Base-by-base conservation (phyloP, 2,113 vertebrate genomes). In the Hippocampus mohnikei region DNA sequence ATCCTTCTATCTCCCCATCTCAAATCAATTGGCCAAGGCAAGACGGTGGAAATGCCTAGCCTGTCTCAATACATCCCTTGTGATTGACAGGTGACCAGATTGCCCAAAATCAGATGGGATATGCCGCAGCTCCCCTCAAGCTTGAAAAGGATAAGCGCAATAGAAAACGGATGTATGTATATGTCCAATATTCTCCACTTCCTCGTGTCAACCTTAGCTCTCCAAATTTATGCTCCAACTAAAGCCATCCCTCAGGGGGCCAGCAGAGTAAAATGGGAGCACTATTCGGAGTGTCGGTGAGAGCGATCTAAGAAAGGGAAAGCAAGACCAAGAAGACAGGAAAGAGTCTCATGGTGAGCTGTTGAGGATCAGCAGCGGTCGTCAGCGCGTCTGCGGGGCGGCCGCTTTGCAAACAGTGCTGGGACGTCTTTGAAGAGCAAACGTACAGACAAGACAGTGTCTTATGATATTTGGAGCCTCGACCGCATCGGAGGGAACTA, bases 341-440 rank as follows among this genome's bases (percentile, higher is more conserved):
- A 80, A 41, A 71, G 65, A 59, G 33, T 82, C 65, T 86, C 61
- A 25, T 68, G 44, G 77, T 37, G 74, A 73, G 77, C 67, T 60
- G 66, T 83, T 83, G 74, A 42, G 70, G 55, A 58, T 25, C 55
- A 27, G 29, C 44, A 70, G 76, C 67, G 72, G 76, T 62, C 67
- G 75, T 72, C 77, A 61, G 80, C 20, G 29, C 53, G 70, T 83
- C 80, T 82, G 74, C 73, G 69, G 71, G 41, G 58, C 53, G 66
- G 48, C 55, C 62, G 46, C 56, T 87, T 77, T 80, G 84, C 83
- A 88, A 86, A 87, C 72, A 88, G 74, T 82, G 75, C 81, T 79
- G 77, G 82, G 84, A 86, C 87, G 79, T 77, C 79, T 84, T 86
- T 84, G 76, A 82, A 80, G 65, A 75, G 73, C 41, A 74, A 48